Conservation (phyloP, 2,797 vertebrate genomes). For the Gymnodraco acuticeps region DNA sequence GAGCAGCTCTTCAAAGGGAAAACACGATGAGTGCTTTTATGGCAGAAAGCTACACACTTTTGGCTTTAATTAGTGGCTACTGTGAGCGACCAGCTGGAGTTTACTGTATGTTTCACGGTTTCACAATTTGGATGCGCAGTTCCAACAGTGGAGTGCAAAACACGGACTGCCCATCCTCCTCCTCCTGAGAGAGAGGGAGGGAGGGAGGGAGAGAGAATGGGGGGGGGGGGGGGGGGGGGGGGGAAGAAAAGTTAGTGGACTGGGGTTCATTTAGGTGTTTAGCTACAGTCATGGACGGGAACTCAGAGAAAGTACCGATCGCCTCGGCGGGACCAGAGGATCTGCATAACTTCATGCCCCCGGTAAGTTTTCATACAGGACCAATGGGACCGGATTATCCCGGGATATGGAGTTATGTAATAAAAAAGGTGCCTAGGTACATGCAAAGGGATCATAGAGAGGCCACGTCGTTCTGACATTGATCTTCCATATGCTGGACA, state of each 20-base stretch:
- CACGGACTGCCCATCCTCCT: constrained; percentile 11
- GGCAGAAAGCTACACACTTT: constrained; percentile 19
- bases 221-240: not conserved
- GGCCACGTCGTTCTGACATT: not conserved
- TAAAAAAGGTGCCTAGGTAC: not conserved
- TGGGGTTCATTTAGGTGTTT: constrained; percentile 66
- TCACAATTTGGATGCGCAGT: not conserved
- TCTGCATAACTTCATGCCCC: constrained; percentile 88
- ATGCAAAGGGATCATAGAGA: not conserved
- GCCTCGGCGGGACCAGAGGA: constrained; percentile 90
- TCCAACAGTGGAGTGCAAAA: not conserved
- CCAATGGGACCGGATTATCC: not conserved
- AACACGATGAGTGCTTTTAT: constrained; percentile 41
- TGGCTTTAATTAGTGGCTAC: constrained; percentile 22
- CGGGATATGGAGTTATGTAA: not conserved
- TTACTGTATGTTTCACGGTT: not conserved
- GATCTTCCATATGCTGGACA: not conserved
- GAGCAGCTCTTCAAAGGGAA: constrained; percentile 61
- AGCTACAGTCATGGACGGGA: constrained; percentile 84
- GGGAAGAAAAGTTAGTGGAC: constrained; percentile 26
- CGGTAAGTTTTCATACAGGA: constrained; percentile 83
- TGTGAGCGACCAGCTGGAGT: not conserved
- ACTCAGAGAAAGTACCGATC: constrained; percentile 92
- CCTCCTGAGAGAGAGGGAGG: constrained; percentile 19
- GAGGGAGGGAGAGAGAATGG: constrained; percentile 12